These are phyloP conservation scores for Adelphocoris suturalis DNA, from an alignment of 2,888 invertebrate genomes.

Conservation along the genomic window DNA sequence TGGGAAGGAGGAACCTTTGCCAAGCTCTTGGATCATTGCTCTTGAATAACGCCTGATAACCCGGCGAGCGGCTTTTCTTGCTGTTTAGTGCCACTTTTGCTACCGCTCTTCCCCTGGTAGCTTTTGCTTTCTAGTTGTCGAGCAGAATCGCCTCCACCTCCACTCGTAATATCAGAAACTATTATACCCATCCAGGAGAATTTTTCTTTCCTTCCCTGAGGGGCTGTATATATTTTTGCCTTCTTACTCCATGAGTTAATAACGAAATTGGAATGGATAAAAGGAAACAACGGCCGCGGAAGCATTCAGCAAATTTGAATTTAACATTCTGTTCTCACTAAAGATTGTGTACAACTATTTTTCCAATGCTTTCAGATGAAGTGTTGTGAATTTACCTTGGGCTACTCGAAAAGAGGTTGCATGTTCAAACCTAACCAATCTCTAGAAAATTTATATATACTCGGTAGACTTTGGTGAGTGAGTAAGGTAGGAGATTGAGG, in stretches of 20 bases:
- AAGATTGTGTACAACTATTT: too few relatives aligned
- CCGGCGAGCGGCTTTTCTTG: constrained; percentile 52
- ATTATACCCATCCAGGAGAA: neutral
- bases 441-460: too few relatives aligned
- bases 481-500: too few relatives aligned
- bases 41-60: constrained; percentile 65
- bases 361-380: too few relatives aligned
- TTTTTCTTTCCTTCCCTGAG: neutral
- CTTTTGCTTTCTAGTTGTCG: neutral
- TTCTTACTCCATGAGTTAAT: neutral
- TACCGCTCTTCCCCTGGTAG: neutral
- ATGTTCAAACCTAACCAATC: too few relatives aligned
- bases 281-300: too few relatives aligned
- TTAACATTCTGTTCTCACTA: too few relatives aligned
- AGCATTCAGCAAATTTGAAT: too few relatives aligned
- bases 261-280: too few relatives aligned
- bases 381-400: too few relatives aligned
- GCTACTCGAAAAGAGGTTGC: too few relatives aligned
- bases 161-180: constrained; percentile 15
- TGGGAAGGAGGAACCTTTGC: constrained; percentile 23
- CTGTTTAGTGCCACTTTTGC: constrained; percentile 63
- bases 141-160: neutral
- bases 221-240: neutral
- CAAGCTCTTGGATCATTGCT: constrained; percentile 68
- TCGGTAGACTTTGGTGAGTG: too few relatives aligned